phyloP scores from a whole-genome alignment of 2,113 vertebrate species.

The Nesoenas mayeri region DNA sequence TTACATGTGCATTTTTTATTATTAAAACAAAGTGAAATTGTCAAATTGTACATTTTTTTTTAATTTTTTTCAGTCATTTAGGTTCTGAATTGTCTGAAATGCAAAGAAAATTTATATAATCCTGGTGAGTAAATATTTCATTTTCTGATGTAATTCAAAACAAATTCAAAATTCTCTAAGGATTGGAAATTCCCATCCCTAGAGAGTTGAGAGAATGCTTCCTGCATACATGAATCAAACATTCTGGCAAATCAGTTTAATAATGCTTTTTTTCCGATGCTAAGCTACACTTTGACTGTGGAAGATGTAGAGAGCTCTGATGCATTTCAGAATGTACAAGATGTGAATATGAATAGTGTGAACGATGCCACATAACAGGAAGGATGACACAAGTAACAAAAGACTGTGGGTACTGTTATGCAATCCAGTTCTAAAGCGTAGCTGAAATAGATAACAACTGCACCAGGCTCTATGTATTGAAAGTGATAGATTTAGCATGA shows the following conservation, averaged over 20 bases:
- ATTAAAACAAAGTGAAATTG: background rate
- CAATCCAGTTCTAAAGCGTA: background rate
- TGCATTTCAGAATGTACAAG: slow-evolving; percentile 17
- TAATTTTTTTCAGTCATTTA: background rate
- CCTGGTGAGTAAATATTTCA: background rate
- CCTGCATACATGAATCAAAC: background rate
- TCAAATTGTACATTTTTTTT: background rate
- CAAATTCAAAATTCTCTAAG: background rate
- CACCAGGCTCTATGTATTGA: background rate
- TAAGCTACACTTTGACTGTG: background rate
- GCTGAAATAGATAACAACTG: background rate
- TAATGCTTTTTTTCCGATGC: background rate
- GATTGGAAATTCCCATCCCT: background rate
- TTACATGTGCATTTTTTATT: background rate
- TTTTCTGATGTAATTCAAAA: background rate
- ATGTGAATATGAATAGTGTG: slow-evolving; percentile 8
- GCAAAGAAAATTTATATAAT: background rate
- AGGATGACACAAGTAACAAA: background rate
- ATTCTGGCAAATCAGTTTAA: background rate
- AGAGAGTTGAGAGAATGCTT: background rate
- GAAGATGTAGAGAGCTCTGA: background rate
- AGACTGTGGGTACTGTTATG: background rate
- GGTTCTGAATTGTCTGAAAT: background rate
- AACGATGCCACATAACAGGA: background rate
- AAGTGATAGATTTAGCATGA: background rate